phyloP scores from a whole-genome alignment of 2,888 invertebrate species.

The Sarcophaga carnaria region DNA sequence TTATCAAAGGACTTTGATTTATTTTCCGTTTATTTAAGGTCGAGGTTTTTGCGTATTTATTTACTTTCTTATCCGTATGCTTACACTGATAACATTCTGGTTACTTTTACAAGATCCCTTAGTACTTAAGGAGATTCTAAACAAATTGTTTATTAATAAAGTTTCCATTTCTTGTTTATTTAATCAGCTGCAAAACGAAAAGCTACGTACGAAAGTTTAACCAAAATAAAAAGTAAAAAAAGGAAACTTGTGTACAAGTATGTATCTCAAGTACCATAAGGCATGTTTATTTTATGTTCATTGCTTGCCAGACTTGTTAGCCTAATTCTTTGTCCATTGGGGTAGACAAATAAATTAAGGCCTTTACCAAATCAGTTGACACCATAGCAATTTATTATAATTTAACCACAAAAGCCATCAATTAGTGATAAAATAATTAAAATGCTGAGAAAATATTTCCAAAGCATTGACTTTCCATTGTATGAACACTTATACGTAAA shows the following conservation, averaged over 20 bases:
- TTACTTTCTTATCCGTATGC: background rate
- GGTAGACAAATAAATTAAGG: slow-evolving; percentile 21
- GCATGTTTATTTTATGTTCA: background rate
- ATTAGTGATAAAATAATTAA: slow-evolving; percentile 28
- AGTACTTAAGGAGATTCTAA: background rate
- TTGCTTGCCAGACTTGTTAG: background rate
- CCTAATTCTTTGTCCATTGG: background rate
- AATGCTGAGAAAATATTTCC: background rate
- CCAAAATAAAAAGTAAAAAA: no score
- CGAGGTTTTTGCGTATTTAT: background rate
- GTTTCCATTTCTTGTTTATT: background rate
- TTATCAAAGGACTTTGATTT: slow-evolving; percentile 20
- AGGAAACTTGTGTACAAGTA: no score
- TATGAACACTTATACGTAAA: no score
- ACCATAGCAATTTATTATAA: slow-evolving; percentile 38
- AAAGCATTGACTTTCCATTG: no score
- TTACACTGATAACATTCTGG: background rate
- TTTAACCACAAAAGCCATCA: slow-evolving; percentile 33
- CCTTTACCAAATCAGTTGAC: slow-evolving; percentile 31
- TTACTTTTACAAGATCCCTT: background rate
- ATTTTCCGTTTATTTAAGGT: slow-evolving; percentile 19
- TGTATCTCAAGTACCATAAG: no score
- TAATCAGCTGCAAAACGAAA: background rate
- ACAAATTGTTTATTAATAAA: slow-evolving; percentile 28
- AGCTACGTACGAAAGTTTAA: background rate